Evolutionary conservation across 37 sponge, comb jelly and placozoan genomes (phyloP), one percentile per base, ranked within the genome.

Genomic region (Cliona cf. orientalis): DNA sequence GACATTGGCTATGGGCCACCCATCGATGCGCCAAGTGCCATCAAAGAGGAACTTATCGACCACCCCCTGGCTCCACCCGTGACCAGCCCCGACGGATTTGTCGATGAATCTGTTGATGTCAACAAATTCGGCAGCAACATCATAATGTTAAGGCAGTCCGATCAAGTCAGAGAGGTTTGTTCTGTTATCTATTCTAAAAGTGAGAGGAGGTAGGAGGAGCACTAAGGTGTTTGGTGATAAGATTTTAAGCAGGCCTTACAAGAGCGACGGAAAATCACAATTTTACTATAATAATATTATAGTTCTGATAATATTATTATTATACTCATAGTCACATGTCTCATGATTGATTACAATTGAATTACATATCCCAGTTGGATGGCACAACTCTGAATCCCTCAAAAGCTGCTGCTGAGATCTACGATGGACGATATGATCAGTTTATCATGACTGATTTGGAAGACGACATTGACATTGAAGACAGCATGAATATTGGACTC

Each of bases 371-470:
- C 1, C 35, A 83, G 84, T 38, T 72, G 19, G 86, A 55, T 29
- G 86, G 67, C 23, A 86, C 81, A 1, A 62, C 75, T 31, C 70
- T 87, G 42, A 79, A 80, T 22, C 75, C 74, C 31, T 69, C 74
- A 12, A 80, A 80, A 63, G 42, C 23, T 66, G 40, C 22, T 0
- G 80, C 45, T 4, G 23, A 44, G 37, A 42, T 35, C 6, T 87
- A 87, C 80, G 87, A 87, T 80, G 87, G 87, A 63, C 58, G 87
- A 46, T 87, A 80, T 21, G 82, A 88, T 42, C 14, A 81, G 43
- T 81, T 37, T 82, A 88, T 88, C 44, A 80, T 74, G 76, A 76
- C 88, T 71, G 88, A 88, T 53, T 76, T 82, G 39, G 88, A 81
- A 31, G 75, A 71, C 5, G 87, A 86, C 17, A 29, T 40, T 25